These are phyloP conservation scores for Thalassarche chlororhynchos DNA, from an alignment of 2,113 vertebrate species.

Conservation along the genomic window DNA sequence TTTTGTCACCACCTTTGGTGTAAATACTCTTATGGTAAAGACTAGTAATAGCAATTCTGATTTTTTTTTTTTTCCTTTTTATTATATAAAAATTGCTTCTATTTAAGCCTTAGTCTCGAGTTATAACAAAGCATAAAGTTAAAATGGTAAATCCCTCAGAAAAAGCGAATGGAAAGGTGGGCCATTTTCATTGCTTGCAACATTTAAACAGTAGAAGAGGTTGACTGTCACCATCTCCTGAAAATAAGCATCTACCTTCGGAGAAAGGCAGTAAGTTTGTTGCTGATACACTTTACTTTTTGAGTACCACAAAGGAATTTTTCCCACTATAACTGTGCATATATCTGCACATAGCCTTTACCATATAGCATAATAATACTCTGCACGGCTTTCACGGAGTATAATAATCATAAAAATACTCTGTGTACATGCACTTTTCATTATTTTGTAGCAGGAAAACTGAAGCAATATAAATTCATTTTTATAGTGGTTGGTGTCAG, in stretches of 20 bases:
- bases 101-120: background rate
- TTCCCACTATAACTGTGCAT: background rate
- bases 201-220: background rate
- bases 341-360: background rate
- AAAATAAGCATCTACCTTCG: background rate
- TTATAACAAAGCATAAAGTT: background rate
- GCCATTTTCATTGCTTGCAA: background rate
- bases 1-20: background rate
- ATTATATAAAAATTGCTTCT: background rate
- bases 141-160: background rate
- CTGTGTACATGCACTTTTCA: background rate
- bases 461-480: constrained; percentile 31
- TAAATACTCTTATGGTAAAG: background rate
- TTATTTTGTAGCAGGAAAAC: constrained; percentile 39
- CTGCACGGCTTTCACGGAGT: background rate
- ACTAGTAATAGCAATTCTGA: background rate
- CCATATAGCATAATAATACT: background rate
- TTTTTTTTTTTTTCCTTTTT: background rate
- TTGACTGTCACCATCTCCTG: background rate
- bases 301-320: background rate
- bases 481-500: constrained; percentile 32
- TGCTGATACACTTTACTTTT: background rate
- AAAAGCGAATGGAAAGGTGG: background rate
- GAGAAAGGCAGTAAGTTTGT: background rate
- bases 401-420: constrained; percentile 40